Percentiles rank a stretch among this genome's conserved stretches.
These are phyloP conservation scores for Oligia strigilis DNA, from an alignment of 2,888 invertebrate genomes.

Conservation along the genomic window DNA sequence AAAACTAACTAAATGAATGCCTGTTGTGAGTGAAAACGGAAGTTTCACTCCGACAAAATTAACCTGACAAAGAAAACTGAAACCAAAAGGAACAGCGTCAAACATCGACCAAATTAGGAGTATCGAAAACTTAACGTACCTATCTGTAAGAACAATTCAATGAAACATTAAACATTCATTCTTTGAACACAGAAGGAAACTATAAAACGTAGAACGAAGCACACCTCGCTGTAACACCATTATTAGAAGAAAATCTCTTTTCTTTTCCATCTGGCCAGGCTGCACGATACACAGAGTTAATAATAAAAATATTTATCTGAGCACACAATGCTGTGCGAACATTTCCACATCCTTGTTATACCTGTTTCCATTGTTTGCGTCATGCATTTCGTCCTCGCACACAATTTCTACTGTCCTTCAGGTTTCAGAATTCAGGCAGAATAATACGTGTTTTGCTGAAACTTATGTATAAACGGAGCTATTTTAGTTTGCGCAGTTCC, in stretches of 20 bases:
- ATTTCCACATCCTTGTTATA: constrained; percentile 68
- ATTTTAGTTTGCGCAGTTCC: constrained; percentile 60
- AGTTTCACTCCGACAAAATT: neutral
- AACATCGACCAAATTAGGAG: neutral
- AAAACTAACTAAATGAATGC: neutral
- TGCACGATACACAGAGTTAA: constrained; percentile 43
- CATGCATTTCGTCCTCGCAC: constrained; percentile 63
- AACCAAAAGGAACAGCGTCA: neutral
- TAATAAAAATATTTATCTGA: constrained; percentile 61
- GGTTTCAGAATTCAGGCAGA: constrained; percentile 32
- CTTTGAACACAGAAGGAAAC: constrained; percentile 4
- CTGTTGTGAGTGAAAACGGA: neutral
- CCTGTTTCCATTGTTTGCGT: constrained; percentile 63
- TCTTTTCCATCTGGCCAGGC: constrained; percentile 32
- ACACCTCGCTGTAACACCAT: neutral
- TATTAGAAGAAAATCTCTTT: constrained; percentile 34
- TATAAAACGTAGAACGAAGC: constrained; percentile 23
- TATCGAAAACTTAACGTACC: neutral
- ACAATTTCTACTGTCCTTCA: constrained; percentile 67
- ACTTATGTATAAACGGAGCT: constrained; percentile 50
- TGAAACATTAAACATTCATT: neutral
- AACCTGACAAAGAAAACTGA: neutral
- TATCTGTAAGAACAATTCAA: constrained; percentile 9
- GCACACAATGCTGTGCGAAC: constrained; percentile 58
- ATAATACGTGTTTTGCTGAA: constrained; percentile 54